Evolutionary conservation across 2,797 vertebrate species (phyloP).

Genomic region (Nothura maculosa): DNA sequence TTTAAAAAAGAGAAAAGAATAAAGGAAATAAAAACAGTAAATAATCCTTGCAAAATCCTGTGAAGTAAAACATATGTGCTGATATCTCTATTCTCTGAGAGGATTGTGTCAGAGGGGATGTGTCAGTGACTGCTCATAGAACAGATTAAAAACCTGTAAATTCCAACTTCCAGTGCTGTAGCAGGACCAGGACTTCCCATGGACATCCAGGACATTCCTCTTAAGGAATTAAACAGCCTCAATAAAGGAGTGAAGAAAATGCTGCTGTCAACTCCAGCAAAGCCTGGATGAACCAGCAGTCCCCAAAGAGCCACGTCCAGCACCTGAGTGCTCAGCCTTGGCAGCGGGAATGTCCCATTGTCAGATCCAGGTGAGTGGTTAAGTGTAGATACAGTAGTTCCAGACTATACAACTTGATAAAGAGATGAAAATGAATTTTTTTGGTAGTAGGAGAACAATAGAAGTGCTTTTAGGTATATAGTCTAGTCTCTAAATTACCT

Average conservation of each 20-base stretch:
- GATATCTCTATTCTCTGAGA: background rate
- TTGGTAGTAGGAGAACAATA: constrained; percentile 56
- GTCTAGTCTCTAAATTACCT: constrained; percentile 14
- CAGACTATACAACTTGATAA: constrained; percentile 63
- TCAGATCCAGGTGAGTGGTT: background rate
- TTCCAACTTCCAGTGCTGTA: background rate
- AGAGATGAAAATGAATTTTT: constrained; percentile 55
- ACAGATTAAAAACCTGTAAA: background rate
- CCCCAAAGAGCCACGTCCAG: background rate
- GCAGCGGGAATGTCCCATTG: background rate
- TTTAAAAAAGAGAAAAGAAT: no score
- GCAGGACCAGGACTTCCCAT: background rate
- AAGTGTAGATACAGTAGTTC: background rate
- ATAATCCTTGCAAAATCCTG: background rate
- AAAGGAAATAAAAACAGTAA: background rate
- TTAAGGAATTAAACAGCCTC: background rate
- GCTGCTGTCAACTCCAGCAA: background rate
- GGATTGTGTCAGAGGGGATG: background rate
- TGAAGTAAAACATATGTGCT: background rate
- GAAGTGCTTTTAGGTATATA: constrained; percentile 11
- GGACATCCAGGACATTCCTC: background rate
- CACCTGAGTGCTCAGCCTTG: background rate
- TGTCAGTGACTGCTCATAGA: background rate
- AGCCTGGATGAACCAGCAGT: background rate
- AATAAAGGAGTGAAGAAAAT: background rate